Base-by-base conservation (phyloP, 2,888 invertebrate genomes). In the Idaea biselata region DNA sequence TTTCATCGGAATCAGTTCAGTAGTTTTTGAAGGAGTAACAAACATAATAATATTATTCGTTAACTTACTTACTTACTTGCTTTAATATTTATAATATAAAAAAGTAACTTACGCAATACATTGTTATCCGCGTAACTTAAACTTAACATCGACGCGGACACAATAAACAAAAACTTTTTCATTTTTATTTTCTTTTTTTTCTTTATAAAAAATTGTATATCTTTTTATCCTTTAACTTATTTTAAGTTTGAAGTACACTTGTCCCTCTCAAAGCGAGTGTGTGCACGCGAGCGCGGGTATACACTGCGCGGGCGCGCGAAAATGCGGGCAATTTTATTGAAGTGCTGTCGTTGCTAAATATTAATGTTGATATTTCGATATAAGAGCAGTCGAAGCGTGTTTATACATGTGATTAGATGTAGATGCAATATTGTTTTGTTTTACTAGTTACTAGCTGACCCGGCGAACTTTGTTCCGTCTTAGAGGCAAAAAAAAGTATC, bases 151-250 rank as follows among this genome's bases (percentile, higher is more conserved):
- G 72, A 68, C 63, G 71, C 72, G 59, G 71, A 73, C 68, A 75
- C 71, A 67, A 78, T 71, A 69, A 78, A 44, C n/a, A 77, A 64
- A 65, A 72, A 66, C 60, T 72, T 72, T 60, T 67, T 60, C 78
- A 79, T 80, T 64, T 69, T 72, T 32, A 63, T 31, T 62, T 64
- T 58, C 58, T n/a, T 54, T 53, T 59, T 63, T 58, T 61, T 61
- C 18, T 55, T 58, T 11, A 14, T 11, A 11, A 8, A 14, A 14
- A 44, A 44, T 44, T 44, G 3, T 44, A 14, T 44, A 44, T 44
- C 11, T 44, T 11, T 11, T 14, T 44, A 14, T 44, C 11, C 8
- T 44, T 44, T 44, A 32, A n/a, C 25, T 25, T 25, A 5, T 25
- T 25, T 44, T 44, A 0, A 44, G 44, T 44, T 44, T 11, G 14